These are phyloP conservation scores for Acleris sparsana DNA, from an alignment of 2,888 invertebrate genomes.

Conservation along the genomic window DNA sequence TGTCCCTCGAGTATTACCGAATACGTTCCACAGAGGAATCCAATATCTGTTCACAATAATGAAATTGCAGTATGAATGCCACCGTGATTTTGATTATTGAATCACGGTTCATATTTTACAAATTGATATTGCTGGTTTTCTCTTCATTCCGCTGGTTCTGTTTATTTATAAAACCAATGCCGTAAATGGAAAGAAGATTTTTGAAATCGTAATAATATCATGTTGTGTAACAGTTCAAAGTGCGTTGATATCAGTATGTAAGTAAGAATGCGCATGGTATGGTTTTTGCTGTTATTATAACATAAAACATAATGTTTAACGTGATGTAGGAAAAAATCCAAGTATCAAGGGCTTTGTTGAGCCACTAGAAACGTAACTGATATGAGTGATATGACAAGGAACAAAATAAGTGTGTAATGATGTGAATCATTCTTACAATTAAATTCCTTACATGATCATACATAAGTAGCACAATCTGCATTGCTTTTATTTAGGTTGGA, in stretches of 20 bases:
- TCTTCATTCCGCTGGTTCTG: slow-evolving; percentile 35
- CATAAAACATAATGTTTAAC: no score
- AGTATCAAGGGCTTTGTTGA: no score
- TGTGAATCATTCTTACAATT: no score
- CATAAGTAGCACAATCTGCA: no score
- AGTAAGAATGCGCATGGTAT: not conserved
- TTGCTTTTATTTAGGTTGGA: no score
- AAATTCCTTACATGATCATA: no score
- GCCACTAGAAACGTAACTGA: no score
- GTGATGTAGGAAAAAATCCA: no score
- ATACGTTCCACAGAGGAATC: slow-evolving; percentile 66
- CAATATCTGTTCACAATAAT: slow-evolving; percentile 74
- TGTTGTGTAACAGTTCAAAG: slow-evolving; percentile 4
- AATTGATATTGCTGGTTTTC: slow-evolving; percentile 50
- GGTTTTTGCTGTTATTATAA: not conserved
- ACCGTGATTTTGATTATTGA: slow-evolving; percentile 76
- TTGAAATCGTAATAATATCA: slow-evolving; percentile 8
- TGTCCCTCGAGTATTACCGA: slow-evolving; percentile 62
- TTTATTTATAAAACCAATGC: slow-evolving; percentile 27
- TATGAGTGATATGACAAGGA: no score
- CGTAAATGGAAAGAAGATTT: slow-evolving; percentile 26
- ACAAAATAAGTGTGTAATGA: no score
- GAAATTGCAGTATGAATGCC: slow-evolving; percentile 75
- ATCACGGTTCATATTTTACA: slow-evolving; percentile 62
- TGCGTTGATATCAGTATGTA: not conserved